phyloP scores from a whole-genome alignment of 2,888 invertebrate species.

The Cataglyphis livida region DNA sequence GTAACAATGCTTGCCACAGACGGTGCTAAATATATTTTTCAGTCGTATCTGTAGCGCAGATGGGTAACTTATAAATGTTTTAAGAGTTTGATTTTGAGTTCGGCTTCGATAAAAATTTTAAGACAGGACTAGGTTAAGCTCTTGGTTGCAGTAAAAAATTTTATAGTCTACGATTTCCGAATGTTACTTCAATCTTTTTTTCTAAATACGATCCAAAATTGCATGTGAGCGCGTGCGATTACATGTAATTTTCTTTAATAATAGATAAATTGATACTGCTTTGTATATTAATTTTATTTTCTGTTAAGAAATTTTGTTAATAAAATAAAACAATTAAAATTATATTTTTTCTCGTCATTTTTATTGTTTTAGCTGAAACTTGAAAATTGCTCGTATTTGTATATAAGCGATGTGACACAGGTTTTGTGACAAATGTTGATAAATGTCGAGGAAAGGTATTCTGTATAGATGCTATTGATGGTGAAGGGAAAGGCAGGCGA shows the following conservation, averaged over 20 bases:
- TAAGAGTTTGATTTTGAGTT: constrained; percentile 37
- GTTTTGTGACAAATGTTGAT: constrained; percentile 67
- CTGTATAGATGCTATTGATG: constrained; percentile 50
- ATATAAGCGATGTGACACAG: constrained; percentile 34
- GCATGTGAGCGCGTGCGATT: neutral
- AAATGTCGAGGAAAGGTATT: constrained; percentile 51
- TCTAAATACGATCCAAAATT: neutral
- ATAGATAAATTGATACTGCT: neutral
- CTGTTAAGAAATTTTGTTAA: neutral
- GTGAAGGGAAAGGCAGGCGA: constrained; percentile 7
- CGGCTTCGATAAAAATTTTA: constrained; percentile 37
- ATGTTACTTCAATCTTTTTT: neutral
- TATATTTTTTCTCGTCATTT: neutral
- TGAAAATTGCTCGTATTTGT: neutral
- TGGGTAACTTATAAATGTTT: constrained; percentile 38
- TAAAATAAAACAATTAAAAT: neutral
- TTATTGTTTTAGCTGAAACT: neutral
- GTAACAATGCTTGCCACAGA: constrained; percentile 52
- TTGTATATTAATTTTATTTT: neutral
- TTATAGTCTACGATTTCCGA: constrained; percentile 15
- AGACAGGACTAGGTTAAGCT: constrained; percentile 23
- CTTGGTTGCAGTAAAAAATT: constrained; percentile 37
- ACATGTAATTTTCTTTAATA: neutral
- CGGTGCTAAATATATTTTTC: constrained; percentile 59
- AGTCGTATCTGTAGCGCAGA: constrained; percentile 46